Evolutionary conservation across 64 coral and sea anemone genomes (phyloP).

Genomic region (Montipora foliosa): DNA sequence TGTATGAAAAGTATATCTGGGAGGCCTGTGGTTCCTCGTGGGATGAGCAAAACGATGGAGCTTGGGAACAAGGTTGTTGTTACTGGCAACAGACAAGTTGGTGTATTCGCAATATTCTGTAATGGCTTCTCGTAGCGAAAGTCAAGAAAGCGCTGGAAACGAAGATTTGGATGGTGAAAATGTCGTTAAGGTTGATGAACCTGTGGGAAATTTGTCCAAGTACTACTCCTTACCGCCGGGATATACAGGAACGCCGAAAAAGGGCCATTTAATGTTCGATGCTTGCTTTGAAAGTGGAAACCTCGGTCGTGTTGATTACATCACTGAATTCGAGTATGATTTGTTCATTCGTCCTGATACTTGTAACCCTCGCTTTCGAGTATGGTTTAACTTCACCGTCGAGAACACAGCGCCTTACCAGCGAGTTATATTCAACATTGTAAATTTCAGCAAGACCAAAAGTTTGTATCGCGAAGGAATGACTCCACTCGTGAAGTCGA

Average conservation of each 20-base stretch:
- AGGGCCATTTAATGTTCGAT: conserved; percentile 94
- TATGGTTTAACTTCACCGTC: conserved; percentile 99
- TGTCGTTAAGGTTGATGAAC: conserved; percentile 70
- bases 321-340: conserved; percentile 99
- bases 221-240: conserved; percentile 81
- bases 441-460: conserved; percentile 99
- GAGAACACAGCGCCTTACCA: conserved; percentile 95
- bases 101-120: conserved; percentile 23
- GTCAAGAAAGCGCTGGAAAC: conserved; percentile 79
- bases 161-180: conserved; percentile 69
- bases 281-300: conserved; percentile 99
- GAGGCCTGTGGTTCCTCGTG: no score
- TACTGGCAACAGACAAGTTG: no score
- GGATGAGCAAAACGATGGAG: no score
- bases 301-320: conserved; percentile 95
- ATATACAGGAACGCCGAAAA: conserved; percentile 79
- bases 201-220: conserved; percentile 93
- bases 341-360: conserved; percentile 98
- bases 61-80: no score
- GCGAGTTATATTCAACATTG: conserved; percentile 96
- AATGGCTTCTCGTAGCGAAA: conserved; percentile 93
- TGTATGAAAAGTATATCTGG: no score
- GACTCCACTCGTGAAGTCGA: conserved; percentile 97
- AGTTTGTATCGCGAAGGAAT: conserved; percentile 98
- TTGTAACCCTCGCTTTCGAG: conserved; percentile 92